Percentiles rank a stretch among this genome's conserved stretches.
phyloP scores from a whole-genome alignment of 64 coral and sea anemone species.

The Platygyra sinensis region DNA sequence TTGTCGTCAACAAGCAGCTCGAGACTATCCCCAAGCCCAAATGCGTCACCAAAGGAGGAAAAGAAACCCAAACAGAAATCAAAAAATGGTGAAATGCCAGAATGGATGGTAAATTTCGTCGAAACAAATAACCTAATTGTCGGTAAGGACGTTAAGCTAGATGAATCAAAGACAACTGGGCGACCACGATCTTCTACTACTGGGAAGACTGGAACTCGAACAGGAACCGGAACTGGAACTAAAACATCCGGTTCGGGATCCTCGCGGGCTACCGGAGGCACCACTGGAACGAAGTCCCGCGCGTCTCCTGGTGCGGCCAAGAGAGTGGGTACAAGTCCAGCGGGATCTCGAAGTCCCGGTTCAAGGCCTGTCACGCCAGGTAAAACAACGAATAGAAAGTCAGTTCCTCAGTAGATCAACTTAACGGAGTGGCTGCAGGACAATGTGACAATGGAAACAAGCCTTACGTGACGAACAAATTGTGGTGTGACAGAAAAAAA shows the following conservation, averaged over 20 bases:
- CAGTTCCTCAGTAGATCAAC: neutral
- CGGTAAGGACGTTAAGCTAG: constrained; percentile 59
- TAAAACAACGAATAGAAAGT: neutral
- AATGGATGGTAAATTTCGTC: constrained; percentile 74
- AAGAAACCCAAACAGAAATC: constrained; percentile 42
- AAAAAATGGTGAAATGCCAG: constrained; percentile 65
- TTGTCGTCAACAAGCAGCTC: neutral
- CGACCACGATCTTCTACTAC: constrained; percentile 14
- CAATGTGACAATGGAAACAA: too few relatives aligned
- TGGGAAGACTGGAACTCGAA: constrained; percentile 19
- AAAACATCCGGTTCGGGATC: constrained; percentile 10
- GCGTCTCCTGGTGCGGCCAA: constrained; percentile 15
- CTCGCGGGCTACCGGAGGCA: neutral
- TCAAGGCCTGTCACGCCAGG: constrained; percentile 24
- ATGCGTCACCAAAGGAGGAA: neutral
- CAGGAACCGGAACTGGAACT: constrained; percentile 37
- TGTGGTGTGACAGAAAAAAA: neutral
- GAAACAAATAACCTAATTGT: constrained; percentile 58
- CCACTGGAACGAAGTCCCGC: constrained; percentile 21
- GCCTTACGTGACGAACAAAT: too few relatives aligned
- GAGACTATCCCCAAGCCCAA: neutral
- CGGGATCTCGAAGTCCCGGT: neutral
- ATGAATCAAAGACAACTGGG: constrained; percentile 31
- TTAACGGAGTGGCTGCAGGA: too few relatives aligned
- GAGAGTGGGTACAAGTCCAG: neutral